Evolutionary conservation across 2,113 vertebrate genomes (phyloP).

Genomic region (Pelecanoides urinatrix): DNA sequence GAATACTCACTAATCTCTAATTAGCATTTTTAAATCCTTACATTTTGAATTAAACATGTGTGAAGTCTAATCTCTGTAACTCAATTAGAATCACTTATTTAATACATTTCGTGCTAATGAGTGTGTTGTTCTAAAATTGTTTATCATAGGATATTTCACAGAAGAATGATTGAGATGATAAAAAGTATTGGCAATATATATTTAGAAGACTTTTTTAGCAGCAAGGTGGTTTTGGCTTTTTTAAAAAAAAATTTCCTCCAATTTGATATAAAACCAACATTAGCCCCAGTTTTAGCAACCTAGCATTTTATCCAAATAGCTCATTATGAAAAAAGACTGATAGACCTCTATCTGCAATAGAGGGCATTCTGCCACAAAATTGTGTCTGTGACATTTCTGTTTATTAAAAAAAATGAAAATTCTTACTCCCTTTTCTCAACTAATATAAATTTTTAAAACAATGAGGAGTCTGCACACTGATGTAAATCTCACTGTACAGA

Average conservation of each 20-base stretch:
- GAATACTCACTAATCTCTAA: constrained; percentile 49
- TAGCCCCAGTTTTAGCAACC: neutral
- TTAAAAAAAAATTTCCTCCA: neutral
- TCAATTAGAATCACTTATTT: constrained; percentile 16
- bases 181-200: neutral
- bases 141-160: neutral
- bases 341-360: neutral
- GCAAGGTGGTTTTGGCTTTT: neutral
- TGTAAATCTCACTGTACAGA: neutral
- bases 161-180: neutral
- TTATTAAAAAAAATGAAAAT: neutral
- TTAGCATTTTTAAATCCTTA: constrained; percentile 55
- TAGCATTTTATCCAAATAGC: neutral
- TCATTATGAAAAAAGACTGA: neutral
- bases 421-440: neutral
- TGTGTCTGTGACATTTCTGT: neutral
- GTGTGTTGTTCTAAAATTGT: neutral
- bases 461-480: neutral
- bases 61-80: constrained; percentile 17
- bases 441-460: neutral
- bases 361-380: neutral
- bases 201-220: neutral
- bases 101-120: constrained; percentile 4
- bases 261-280: neutral
- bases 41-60: constrained; percentile 46